Base-by-base conservation (phyloP, 2,113 vertebrate genomes). In the Apteryx owenii region DNA sequence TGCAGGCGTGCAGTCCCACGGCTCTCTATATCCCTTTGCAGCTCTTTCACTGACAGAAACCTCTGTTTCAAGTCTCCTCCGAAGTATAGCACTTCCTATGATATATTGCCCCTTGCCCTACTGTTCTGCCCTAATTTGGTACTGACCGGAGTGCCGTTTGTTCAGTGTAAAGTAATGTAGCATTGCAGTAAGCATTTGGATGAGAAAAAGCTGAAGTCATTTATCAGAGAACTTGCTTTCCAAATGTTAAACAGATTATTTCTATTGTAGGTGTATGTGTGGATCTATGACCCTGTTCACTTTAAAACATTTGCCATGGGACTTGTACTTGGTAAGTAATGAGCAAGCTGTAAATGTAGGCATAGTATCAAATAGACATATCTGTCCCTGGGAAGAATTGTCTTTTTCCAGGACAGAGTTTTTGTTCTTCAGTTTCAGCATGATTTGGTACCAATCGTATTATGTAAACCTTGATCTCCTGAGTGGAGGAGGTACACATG, bases 241-340 rank as follows among this genome's bases (percentile, higher is more conserved):
- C 61, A 75, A 40, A 65, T 69, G 38, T 73, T 95, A 95, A 95
- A 85, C 40, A 33, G 10, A 5, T 69, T 12, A 8, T 98, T 97
- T 89, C 96, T 97, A 31, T 97, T 98, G 23, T 84, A 99, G 99
- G 99, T 99, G 10, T 99, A 98, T 26, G 99, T 99, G 82, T 99
- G 99, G 99, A 99, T 99, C 98, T 99, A 99, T 73, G 99, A 99
- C 97, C 99, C 99, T 2, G 99, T 99, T 91, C 99, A 99, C 96
- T 99, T 99, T 95, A 99, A 99, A 98, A 99, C 99, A 6, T 99
- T 99, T 98, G 99, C 99, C 95, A 99, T 99, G 99, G 99, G 99
- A 92, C 99, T 99, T 93, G 99, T 99, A 53, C 98, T 99, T 81
- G 99, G 99, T 99, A 98, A 98, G 99, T 99, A 86, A 58, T 51